Evolutionary conservation across 2,888 invertebrate species (phyloP).

Genomic region (Ophioninae sp.): DNA sequence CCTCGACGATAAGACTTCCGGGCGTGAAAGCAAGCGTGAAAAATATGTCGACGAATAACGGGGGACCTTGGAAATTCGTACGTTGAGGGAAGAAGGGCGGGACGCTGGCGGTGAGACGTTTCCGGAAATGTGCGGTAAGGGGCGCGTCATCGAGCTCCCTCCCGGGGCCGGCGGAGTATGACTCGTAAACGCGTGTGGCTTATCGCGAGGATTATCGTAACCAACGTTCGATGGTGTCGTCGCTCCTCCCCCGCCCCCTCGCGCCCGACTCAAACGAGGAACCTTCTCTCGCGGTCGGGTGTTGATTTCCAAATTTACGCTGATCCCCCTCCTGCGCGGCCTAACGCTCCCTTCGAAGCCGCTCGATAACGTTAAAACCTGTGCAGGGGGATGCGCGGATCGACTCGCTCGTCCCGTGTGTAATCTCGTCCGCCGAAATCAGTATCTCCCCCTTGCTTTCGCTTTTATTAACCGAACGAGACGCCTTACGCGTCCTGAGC

Average conservation of each 20-base stretch:
- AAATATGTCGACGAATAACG: conserved; percentile 34
- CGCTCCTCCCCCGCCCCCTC: not conserved
- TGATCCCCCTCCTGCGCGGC: conserved; percentile 57
- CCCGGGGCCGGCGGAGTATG: conserved; percentile 1
- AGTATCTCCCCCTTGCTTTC: conserved; percentile 21
- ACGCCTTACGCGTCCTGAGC: too few relatives aligned
- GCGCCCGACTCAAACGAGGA: not conserved
- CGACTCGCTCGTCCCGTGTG: conserved; percentile 8
- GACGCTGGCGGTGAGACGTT: not conserved
- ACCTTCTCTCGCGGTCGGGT: conserved; percentile 27
- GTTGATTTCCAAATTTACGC: conserved; percentile 69
- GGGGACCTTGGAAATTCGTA: not conserved
- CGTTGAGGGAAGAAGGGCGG: not conserved
- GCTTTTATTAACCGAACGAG: conserved; percentile 11
- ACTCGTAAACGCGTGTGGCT: conserved; percentile 67
- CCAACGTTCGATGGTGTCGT: conserved; percentile 2
- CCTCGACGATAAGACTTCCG: conserved; percentile 59
- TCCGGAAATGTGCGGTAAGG: conserved; percentile 50
- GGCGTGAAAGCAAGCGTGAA: not conserved
- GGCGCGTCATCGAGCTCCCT: not conserved
- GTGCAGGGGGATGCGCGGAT: conserved; percentile 3
- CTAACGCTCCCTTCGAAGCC: not conserved
- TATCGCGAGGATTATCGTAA: conserved; percentile 72
- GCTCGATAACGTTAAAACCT: conserved; percentile 29
- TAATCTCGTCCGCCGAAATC: conserved; percentile 1